These are phyloP conservation scores for Mellilla xanthometata DNA, from an alignment of 2,888 invertebrate genomes.

Conservation along the genomic window DNA sequence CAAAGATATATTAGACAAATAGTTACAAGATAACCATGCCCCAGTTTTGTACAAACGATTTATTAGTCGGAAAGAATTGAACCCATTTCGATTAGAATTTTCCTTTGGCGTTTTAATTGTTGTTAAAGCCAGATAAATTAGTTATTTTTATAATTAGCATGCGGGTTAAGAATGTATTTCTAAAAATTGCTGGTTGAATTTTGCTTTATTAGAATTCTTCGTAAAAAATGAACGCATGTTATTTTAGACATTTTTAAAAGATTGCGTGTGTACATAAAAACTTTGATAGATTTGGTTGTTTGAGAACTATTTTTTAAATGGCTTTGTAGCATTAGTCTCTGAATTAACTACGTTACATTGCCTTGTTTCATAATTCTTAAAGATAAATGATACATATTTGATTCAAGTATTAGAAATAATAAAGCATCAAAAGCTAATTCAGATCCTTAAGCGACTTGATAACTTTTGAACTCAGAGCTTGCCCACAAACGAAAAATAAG, in stretches of 20 bases:
- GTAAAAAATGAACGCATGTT: constrained; percentile 19
- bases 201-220: constrained; percentile 2
- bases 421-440: too few species aligned
- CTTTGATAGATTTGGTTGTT: background rate
- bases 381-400: too few species aligned
- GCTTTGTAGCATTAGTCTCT: too few species aligned
- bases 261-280: constrained; percentile 9
- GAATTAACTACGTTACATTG: too few species aligned
- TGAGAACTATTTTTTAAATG: too few species aligned
- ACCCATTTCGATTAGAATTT: constrained; percentile 3
- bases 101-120: constrained; percentile 15
- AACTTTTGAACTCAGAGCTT: too few species aligned
- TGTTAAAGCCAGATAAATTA: background rate
- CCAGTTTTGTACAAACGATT: background rate
- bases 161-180: background rate
- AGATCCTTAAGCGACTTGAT: too few species aligned
- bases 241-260: background rate
- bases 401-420: too few species aligned
- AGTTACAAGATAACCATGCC: background rate
- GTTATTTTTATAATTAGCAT: constrained; percentile 6
- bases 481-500: too few species aligned
- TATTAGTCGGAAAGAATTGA: constrained; percentile 4
- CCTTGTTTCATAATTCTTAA: too few species aligned
- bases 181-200: background rate
- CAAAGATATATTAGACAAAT: constrained; percentile 2